These are phyloP conservation scores for Spilogale gracilis DNA, from an alignment of 2,113 vertebrate genomes.

Conservation along the genomic window DNA sequence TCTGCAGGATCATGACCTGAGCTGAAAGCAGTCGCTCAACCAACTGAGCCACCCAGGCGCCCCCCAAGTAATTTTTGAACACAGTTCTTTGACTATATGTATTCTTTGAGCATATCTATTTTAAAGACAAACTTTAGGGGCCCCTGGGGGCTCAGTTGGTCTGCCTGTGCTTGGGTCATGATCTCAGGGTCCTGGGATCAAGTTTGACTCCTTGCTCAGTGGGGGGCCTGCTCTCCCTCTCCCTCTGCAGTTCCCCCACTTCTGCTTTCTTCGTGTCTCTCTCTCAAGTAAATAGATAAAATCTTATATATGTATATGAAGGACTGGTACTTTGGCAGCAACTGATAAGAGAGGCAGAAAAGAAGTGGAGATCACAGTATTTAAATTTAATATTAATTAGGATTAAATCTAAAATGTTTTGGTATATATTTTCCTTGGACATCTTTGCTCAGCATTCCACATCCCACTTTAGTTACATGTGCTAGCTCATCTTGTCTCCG, in stretches of 20 bases:
- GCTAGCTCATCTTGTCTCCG: not conserved
- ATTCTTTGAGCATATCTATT: too few species aligned
- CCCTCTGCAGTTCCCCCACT: not conserved
- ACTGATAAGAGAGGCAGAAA: not conserved
- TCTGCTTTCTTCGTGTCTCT: not conserved
- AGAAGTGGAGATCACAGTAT: not conserved
- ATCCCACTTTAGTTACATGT: not conserved
- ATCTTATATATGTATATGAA: not conserved
- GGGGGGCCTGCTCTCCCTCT: not conserved
- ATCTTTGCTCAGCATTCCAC: not conserved
- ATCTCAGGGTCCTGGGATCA: too few species aligned
- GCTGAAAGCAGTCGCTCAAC: too few species aligned
- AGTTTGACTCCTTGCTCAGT: too few species aligned
- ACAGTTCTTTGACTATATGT: too few species aligned
- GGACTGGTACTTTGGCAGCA: not conserved
- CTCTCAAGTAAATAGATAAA: not conserved
- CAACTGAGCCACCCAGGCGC: too few species aligned
- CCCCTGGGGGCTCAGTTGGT: too few species aligned
- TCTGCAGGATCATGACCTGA: too few species aligned
- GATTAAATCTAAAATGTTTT: not conserved
- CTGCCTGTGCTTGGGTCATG: too few species aligned
- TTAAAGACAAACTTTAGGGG: too few species aligned
- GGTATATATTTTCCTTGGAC: not conserved
- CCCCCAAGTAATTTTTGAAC: not conserved
- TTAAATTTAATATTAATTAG: not conserved